Evolutionary conservation across 35 echinoderm and acorn worm genomes (phyloP).

Genomic region (Heliocidaris tuberculata): DNA sequence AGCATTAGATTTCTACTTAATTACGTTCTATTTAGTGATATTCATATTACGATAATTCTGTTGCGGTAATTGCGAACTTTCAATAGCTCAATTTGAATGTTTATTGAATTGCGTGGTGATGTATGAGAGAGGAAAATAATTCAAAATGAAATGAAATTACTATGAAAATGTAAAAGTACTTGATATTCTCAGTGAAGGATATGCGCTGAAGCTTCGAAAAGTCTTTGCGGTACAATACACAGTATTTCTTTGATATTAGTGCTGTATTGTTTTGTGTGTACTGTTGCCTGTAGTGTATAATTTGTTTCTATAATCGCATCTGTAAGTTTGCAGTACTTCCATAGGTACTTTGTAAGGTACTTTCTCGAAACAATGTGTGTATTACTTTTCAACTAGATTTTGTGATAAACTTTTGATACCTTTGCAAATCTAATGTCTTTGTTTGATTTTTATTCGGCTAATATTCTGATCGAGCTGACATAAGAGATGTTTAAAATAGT

Average conservation of each 20-base stretch:
- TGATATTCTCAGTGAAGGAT: background rate
- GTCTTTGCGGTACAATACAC: background rate
- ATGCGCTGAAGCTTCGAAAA: background rate
- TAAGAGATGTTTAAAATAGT: too few relatives aligned
- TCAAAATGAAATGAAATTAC: background rate
- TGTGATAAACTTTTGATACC: conserved; percentile 17
- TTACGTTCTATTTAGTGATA: too few relatives aligned
- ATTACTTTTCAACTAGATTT: background rate
- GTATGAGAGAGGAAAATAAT: background rate
- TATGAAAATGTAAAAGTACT: too few relatives aligned
- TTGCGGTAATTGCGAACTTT: background rate
- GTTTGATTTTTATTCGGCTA: background rate
- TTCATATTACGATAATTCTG: background rate
- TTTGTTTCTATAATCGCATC: background rate
- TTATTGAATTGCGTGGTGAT: background rate
- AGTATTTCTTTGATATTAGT: background rate
- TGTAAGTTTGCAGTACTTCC: conserved; percentile 4
- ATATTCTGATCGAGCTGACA: background rate
- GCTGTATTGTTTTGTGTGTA: background rate
- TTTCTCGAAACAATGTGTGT: background rate
- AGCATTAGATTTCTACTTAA: background rate
- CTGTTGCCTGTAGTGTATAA: background rate
- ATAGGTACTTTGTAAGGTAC: background rate
- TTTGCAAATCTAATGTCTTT: background rate
- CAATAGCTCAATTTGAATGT: background rate